phyloP scores from a whole-genome alignment of 2,888 invertebrate species.

The Andrena dorsata region DNA sequence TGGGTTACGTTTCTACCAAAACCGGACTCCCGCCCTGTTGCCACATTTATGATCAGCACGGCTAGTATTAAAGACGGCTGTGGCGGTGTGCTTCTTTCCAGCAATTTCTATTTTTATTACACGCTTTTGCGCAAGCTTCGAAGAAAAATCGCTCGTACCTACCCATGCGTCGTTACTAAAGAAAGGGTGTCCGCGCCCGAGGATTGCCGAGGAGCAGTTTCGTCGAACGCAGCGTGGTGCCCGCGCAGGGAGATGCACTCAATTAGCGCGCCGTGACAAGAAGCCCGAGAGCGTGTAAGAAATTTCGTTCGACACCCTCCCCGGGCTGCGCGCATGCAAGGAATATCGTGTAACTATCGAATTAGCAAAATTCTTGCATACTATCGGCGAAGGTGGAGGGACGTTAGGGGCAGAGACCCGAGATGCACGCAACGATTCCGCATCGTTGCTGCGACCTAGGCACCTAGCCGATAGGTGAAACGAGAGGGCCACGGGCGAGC shows the following conservation, averaged over 20 bases:
- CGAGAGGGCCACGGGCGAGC: constrained; percentile 15
- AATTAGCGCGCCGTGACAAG: constrained; percentile 17
- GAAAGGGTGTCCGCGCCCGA: background rate
- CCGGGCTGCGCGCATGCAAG: background rate
- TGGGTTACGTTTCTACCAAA: too few species aligned
- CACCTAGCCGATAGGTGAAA: constrained; percentile 40
- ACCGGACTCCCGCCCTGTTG: too few species aligned
- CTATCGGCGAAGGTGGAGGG: constrained; percentile 36
- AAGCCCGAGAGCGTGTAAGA: background rate
- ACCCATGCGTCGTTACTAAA: too few species aligned
- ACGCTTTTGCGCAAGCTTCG: too few species aligned
- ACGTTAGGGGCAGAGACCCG: constrained; percentile 47
- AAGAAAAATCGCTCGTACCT: too few species aligned
- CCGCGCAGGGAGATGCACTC: background rate
- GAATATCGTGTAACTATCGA: constrained; percentile 54
- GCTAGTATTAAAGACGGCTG: too few species aligned
- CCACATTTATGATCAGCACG: too few species aligned
- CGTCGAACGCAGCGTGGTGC: background rate
- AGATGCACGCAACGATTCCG: constrained; percentile 59
- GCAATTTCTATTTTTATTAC: too few species aligned
- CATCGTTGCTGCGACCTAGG: constrained; percentile 56
- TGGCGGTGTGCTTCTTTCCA: too few species aligned
- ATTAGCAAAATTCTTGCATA: constrained; percentile 57
- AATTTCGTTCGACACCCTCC: background rate
- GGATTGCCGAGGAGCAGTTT: background rate